Percentiles rank a stretch among this genome's conserved stretches.
Conservation (phyloP, 1,140 invertebrate genomes). For the Xylocopa sonorina region DNA sequence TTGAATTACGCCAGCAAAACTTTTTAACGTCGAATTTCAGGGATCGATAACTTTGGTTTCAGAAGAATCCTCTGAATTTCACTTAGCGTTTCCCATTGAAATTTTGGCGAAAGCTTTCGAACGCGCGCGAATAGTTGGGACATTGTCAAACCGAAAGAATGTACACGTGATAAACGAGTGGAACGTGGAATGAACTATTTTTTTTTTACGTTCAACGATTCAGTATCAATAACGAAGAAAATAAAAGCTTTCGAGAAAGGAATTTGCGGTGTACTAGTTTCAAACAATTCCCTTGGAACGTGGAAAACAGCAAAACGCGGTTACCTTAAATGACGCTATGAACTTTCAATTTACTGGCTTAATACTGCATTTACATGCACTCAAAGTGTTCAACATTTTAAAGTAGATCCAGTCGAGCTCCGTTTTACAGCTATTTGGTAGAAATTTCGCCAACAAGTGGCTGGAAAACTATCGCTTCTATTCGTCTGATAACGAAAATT, state of each 20-base stretch:
- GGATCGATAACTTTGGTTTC: not conserved
- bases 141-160: no score
- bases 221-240: not conserved
- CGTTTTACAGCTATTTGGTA: no score
- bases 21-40: not conserved
- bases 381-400: not conserved
- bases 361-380: conserved; percentile 7
- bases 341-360: conserved; percentile 3
- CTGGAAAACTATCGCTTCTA: no score
- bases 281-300: not conserved
- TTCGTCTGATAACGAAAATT: no score
- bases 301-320: not conserved
- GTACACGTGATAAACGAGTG: no score
- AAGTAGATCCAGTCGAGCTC: not conserved
- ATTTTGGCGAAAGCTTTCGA: no score
- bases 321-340: not conserved
- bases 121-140: no score
- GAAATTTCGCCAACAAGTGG: not conserved
- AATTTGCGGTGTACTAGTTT: not conserved
- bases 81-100: no score
- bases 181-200: no score
- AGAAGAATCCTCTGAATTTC: no score
- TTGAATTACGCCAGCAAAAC: not conserved
- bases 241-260: not conserved
- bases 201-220: no score